Percentiles rank a stretch among this genome's conserved stretches.
Conservation (phyloP, 2,888 invertebrate species). For the Lacanobia oleracea region DNA sequence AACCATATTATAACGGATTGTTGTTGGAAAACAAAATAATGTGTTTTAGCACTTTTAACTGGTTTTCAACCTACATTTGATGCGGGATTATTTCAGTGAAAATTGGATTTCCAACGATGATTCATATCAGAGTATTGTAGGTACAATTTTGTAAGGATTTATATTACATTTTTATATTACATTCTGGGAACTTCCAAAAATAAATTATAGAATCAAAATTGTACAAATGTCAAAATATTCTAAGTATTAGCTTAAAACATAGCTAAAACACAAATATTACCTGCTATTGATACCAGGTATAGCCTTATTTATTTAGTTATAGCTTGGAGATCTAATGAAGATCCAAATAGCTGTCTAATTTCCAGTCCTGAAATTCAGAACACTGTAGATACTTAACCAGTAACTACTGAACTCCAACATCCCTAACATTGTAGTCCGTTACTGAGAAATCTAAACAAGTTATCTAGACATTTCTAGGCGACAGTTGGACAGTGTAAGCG, state of each 20-base stretch:
- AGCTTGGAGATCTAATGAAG: not conserved
- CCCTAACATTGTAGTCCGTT: not conserved
- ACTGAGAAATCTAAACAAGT: constrained; percentile 23
- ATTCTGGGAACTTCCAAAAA: too few species aligned
- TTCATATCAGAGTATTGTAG: not conserved
- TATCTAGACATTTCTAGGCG: constrained; percentile 14
- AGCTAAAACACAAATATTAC: too few species aligned
- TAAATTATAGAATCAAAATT: too few species aligned
- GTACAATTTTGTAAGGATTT: too few species aligned
- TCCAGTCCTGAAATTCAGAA: not conserved
- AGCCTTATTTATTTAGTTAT: too few species aligned
- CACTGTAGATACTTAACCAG: not conserved
- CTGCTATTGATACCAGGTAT: too few species aligned
- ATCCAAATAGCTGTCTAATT: not conserved
- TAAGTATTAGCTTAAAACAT: too few species aligned
- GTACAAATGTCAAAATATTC: too few species aligned
- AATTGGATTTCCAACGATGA: not conserved
- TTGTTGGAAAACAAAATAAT: not conserved
- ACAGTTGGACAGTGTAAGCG: constrained; percentile 16
- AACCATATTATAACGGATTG: too few species aligned
- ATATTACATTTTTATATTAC: too few species aligned
- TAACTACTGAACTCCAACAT: not conserved
- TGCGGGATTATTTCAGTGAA: too few species aligned
- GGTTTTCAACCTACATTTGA: too few species aligned
- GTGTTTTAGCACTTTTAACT: not conserved